Evolutionary conservation across 2,797 vertebrate genomes (phyloP).

Genomic region (Eleutherodactylus coqui): DNA sequence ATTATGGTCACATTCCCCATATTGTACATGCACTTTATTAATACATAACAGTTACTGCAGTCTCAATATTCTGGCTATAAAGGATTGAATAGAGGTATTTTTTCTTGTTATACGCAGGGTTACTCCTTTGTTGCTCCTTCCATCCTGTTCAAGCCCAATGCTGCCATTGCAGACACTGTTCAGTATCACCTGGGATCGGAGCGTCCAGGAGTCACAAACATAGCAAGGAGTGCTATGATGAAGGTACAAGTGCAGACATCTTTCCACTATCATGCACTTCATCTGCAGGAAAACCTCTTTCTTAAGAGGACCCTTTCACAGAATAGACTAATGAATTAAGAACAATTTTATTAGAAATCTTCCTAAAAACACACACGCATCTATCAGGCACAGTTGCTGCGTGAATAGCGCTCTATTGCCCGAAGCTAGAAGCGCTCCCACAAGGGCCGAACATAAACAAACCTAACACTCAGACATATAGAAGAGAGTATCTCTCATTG

Average conservation of each 20-base stretch:
- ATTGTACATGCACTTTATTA: background rate
- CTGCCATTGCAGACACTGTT: conserved; percentile 89
- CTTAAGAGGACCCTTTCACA: no score
- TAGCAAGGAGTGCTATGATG: conserved; percentile 97
- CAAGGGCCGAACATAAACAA: no score
- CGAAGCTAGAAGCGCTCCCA: no score
- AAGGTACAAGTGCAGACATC: conserved; percentile 79
- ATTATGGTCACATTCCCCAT: background rate
- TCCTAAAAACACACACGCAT: no score
- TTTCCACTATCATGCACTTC: background rate
- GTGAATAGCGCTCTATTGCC: no score
- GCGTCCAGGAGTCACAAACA: conserved; percentile 87
- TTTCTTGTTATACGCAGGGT: conserved; percentile 76
- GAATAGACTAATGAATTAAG: no score
- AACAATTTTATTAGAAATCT: no score
- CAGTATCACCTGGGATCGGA: conserved; percentile 87
- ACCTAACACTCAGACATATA: no score
- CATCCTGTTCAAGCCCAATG: conserved; percentile 98
- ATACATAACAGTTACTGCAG: background rate
- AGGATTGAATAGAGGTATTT: background rate
- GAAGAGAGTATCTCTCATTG: no score
- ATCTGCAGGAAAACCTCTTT: background rate
- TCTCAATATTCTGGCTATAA: background rate
- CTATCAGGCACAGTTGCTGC: no score
- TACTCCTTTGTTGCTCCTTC: conserved; percentile 99